Base-by-base conservation (phyloP, 2,888 invertebrate genomes). In the Acronicta aceris region DNA sequence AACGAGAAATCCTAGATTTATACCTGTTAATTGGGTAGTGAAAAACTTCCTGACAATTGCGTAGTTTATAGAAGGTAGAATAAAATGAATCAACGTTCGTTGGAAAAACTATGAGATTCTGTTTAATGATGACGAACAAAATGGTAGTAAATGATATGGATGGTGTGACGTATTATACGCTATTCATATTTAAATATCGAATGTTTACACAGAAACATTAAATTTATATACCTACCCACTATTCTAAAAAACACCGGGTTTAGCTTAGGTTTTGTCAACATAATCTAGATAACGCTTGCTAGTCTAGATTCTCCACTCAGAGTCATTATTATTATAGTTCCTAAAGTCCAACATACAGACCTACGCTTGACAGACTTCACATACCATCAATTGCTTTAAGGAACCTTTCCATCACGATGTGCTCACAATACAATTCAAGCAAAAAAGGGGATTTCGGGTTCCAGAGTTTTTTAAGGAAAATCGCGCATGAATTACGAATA, bases 181-280 rank as follows among this genome's bases (percentile, higher is more conserved):
- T 52, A 56, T 67, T 57, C 50, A 53, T 50, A 58, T 43, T 53
- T 41, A 50, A 67, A 62, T 50, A 50, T 49, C n/a, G 2, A 50
- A 41, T 47, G 16, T 68, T 62, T 66, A 30, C 21, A 5, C 30
- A 52, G 43, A 48, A 65, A 51, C 50, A 54, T 43, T 47, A 59
- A 17, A 47, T 30, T 36, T 41, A n/a, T 25, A 42, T 42, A 40
- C n/a, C 15, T 33, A 48, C 4, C 33, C 41, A 38, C 27, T 10
- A 17, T 15, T 17, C 2, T 3, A 15, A 5, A 40, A 40, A 2
- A 40, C 27, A 27, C 16, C n/a, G n/a, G 58, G 2, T 25, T 45
- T 8, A 17, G 10, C 13, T 10, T 12, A 25, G n/a, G 25, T 33
- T 6, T 25, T 5, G 0, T n/a, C 5, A 21, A 61, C 47, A 43